Evolutionary conservation across 23 tunicate species (phyloP).

Genomic region (Styela clava): DNA sequence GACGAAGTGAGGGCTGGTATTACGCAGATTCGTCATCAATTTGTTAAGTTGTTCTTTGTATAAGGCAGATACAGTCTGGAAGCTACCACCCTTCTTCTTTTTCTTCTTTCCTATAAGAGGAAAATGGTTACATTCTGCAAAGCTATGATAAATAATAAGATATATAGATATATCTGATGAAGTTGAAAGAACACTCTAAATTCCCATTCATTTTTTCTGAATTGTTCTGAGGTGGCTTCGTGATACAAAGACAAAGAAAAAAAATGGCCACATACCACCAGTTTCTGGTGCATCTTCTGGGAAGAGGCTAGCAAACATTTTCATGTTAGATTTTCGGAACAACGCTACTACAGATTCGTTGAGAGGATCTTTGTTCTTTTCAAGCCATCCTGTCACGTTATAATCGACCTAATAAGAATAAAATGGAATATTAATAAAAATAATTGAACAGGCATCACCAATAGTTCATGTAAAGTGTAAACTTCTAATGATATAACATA

Average conservation of each 20-base stretch:
- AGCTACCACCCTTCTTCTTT: conserved; percentile 90
- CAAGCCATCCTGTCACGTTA: conserved; percentile 92
- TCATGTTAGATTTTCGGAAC: conserved; percentile 85
- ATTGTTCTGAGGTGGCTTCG: too few relatives aligned
- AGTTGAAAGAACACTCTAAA: too few relatives aligned
- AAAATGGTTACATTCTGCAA: not conserved
- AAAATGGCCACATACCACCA: not conserved
- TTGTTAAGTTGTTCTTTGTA: conserved; percentile 93
- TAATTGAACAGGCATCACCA: not conserved
- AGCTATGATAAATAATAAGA: too few relatives aligned
- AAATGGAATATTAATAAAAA: not conserved
- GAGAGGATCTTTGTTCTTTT: conserved; percentile 97
- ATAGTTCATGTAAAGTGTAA: not conserved
- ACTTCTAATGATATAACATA: not conserved
- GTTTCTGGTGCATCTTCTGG: conserved; percentile 52
- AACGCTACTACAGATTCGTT: conserved; percentile 76
- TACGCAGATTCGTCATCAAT: conserved; percentile 94
- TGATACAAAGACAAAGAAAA: too few relatives aligned
- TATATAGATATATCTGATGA: too few relatives aligned
- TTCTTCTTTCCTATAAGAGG: conserved; percentile 57
- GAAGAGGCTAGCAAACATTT: conserved; percentile 64
- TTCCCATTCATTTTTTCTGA: too few relatives aligned
- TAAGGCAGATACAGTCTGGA: conserved; percentile 97
- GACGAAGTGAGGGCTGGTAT: conserved; percentile 96
- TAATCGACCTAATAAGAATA: conserved; percentile 56